phyloP scores from a whole-genome alignment of 2,113 vertebrate genomes.

The Tupaia chinensis region DNA sequence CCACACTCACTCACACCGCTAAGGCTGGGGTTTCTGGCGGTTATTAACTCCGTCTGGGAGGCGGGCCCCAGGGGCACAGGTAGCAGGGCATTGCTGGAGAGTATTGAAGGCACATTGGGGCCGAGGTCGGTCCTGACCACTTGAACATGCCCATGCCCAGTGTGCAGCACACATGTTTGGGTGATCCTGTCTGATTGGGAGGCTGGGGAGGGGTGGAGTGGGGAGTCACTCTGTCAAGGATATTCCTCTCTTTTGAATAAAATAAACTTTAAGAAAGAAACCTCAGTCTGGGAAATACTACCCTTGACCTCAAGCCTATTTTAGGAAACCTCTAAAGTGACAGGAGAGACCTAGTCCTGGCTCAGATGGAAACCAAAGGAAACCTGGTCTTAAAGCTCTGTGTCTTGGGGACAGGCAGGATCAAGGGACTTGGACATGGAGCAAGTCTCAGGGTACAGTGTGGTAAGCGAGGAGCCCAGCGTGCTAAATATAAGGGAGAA shows the following conservation, averaged over 20 bases:
- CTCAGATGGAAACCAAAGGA: background rate
- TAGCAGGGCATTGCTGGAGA: too few relatives aligned
- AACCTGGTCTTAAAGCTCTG: background rate
- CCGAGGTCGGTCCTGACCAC: too few relatives aligned
- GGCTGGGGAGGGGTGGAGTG: too few relatives aligned
- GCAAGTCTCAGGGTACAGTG: background rate
- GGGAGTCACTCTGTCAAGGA: too few relatives aligned
- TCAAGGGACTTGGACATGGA: background rate
- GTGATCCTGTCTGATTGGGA: too few relatives aligned
- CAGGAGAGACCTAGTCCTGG: background rate
- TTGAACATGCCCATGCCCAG: too few relatives aligned
- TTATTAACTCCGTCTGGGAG: conserved; percentile 16
- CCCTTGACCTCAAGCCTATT: background rate
- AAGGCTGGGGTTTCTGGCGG: background rate
- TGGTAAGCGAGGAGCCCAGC: background rate
- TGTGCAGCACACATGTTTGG: too few relatives aligned
- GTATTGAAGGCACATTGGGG: too few relatives aligned
- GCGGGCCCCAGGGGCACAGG: too few relatives aligned
- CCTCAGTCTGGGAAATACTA: background rate
- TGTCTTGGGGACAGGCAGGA: background rate
- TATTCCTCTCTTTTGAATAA: too few relatives aligned
- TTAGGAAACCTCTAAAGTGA: conserved; percentile 6
- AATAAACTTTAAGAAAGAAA: background rate
- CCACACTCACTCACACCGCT: background rate
- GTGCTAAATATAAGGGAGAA: background rate